Evolutionary conservation across 2,888 invertebrate genomes (phyloP), one percentile per base, ranked within the genome.

Genomic region (Agrochola litura): DNA sequence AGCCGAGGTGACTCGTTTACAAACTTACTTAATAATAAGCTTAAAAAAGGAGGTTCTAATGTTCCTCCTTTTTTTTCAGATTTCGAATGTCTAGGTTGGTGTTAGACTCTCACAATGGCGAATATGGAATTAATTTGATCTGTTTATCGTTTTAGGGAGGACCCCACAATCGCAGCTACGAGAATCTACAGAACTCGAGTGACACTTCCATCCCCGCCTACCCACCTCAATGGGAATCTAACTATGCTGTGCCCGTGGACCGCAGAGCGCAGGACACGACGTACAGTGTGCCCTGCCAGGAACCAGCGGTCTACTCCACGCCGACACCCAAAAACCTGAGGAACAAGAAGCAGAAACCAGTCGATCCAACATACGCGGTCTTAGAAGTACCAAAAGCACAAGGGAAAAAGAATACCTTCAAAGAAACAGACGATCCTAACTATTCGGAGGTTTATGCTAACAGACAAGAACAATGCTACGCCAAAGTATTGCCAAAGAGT

Each of bases 381-480:
- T 14, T 82, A 73, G 10, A 79, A 0, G 5, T 66, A 2, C 41
- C 37, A 41, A 64, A 10, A 9, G 25, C 25, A 10, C 49, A 3
- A 14, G 49, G 25, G 2, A 41, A 2, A 10, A 73, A 46, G 43
- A 82, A 83, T 14, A 16, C 1, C 8, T 83, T 78, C 14, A 81
- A 73, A 69, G 65, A 79, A 66, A 56, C 72, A 19, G 68, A 83
- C 0, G 81, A 82, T 58, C 83, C 83, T 0, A 83, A 69, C 43
- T 82, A 82, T 73, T 52, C 81, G 9, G 83, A 82, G 58, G 22
- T 83, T 9, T 69, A 56, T 61, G 81, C 79, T n/a, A 52, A n/a
- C 10, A 83, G 60, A 37, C 43, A 58, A 19, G 73, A 83, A 14
- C 25, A 68, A n/a, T 61, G 65, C 14, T 79, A 79, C 30, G 79